These are phyloP conservation scores for Drosophila bifasciata DNA, from an alignment of 1,140 invertebrate genomes.

Conservation along the genomic window DNA sequence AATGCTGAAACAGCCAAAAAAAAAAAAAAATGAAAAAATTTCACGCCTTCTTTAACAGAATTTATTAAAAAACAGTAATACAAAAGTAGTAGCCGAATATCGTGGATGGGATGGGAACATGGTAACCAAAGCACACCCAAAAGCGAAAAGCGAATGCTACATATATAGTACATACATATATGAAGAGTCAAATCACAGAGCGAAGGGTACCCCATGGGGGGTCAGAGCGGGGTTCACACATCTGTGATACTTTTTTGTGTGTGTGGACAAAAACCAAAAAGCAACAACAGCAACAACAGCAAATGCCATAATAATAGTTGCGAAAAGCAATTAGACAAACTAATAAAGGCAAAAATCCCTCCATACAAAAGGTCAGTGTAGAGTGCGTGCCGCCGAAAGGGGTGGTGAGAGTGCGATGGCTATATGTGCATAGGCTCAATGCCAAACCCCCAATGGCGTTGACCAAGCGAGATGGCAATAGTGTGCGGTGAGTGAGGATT, in stretches of 20 bases:
- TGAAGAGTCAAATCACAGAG: constrained; percentile 75
- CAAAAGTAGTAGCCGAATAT: constrained; percentile 45
- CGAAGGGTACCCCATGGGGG: constrained; percentile 34
- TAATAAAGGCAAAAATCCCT: constrained; percentile 73
- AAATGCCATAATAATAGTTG: constrained; percentile 76
- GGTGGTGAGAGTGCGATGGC: constrained; percentile 26
- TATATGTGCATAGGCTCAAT: constrained; percentile 59
- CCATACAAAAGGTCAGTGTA: constrained; percentile 52
- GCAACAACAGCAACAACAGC: constrained; percentile 29
- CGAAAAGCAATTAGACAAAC: constrained; percentile 81
- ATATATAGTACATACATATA: too few species aligned
- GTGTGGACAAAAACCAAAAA: constrained; percentile 36
- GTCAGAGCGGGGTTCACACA: constrained; percentile 52
- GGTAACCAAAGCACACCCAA: constrained; percentile 61
- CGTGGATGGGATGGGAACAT: constrained; percentile 33
- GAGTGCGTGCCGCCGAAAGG: constrained; percentile 15
- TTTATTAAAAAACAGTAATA: constrained; percentile 74
- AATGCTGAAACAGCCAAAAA: constrained; percentile 66
- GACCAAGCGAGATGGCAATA: constrained; percentile 65
- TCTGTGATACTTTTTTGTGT: constrained; percentile 70
- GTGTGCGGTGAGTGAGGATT: constrained; percentile 13
- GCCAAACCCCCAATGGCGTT: constrained; percentile 77
- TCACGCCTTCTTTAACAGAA: constrained; percentile 79
- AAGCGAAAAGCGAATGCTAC: constrained; percentile 22
- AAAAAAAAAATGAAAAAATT: constrained; percentile 69